These are phyloP conservation scores for Clarias magur DNA, from an alignment of 2,113 vertebrate genomes.

Conservation along the genomic window DNA sequence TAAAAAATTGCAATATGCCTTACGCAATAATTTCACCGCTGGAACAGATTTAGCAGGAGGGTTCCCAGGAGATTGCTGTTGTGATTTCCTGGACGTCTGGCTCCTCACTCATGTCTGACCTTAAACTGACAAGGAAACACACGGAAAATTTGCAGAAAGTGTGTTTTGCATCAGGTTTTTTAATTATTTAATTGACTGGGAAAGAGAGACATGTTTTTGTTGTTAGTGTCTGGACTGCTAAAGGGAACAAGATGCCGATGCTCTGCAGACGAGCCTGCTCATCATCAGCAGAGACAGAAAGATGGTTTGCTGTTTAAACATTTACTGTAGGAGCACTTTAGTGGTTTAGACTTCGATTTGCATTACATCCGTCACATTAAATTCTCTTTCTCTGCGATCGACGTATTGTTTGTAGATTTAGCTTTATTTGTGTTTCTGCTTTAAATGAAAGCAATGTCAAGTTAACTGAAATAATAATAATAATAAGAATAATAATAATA, in stretches of 20 bases:
- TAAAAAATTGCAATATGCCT: neutral
- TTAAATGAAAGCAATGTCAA: neutral
- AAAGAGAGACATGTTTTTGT: conserved; percentile 33
- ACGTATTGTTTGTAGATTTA: neutral
- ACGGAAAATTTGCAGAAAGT: conserved; percentile 38
- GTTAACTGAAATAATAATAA: neutral
- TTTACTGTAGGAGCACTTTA: conserved; percentile 7
- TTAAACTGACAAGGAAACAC: conserved; percentile 34
- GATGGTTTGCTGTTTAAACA: neutral
- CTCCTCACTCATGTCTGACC: conserved; percentile 13
- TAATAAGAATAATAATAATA: neutral
- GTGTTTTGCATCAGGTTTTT: conserved; percentile 40
- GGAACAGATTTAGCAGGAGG: neutral
- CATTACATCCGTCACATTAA: neutral
- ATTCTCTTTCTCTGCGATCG: neutral
- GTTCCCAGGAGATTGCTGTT: neutral
- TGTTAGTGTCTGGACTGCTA: conserved; percentile 30
- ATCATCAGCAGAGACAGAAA: conserved; percentile 4
- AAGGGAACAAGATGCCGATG: conserved; percentile 16
- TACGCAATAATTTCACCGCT: neutral
- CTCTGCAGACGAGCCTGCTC: conserved; percentile 25
- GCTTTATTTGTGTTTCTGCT: neutral
- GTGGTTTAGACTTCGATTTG: neutral
- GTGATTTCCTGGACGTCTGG: neutral
- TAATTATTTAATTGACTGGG: conserved; percentile 42